These are phyloP conservation scores for Gnathonemus longibarbis DNA, from an alignment of 2,113 vertebrate species.

Conservation along the genomic window DNA sequence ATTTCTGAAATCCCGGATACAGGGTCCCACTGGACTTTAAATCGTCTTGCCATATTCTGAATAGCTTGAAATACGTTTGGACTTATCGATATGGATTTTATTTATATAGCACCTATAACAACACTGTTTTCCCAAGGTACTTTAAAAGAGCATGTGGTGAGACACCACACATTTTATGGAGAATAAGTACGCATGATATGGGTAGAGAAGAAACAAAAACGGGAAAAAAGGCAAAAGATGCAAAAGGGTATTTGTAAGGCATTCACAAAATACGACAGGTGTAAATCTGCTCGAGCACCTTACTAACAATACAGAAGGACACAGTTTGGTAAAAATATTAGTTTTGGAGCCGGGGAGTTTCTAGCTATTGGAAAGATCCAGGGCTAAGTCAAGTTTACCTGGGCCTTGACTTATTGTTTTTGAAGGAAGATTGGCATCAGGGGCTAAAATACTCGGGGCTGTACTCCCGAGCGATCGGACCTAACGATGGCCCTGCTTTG, in stretches of 20 bases:
- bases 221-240: not conserved
- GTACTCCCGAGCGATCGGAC: no score
- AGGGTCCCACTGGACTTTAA: not conserved
- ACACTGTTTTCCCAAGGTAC: not conserved
- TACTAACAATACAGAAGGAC: not conserved
- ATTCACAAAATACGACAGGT: not conserved
- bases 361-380: no score
- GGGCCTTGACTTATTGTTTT: no score
- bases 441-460: no score
- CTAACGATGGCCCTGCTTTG: not conserved
- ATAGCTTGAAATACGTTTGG: not conserved
- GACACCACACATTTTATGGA: not conserved
- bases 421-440: no score
- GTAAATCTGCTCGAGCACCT: not conserved
- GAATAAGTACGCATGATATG: not conserved
- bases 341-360: not conserved
- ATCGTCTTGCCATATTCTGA: not conserved
- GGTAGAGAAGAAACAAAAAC: not conserved
- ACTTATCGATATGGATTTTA: not conserved
- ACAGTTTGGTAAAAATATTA: not conserved
- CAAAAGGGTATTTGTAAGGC: not conserved
- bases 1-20: not conserved
- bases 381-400: no score
- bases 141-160: not conserved
- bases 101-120: not conserved